Evolutionary conservation across 2,113 vertebrate genomes (phyloP).

Genomic region (Pycnonotus jocosus): DNA sequence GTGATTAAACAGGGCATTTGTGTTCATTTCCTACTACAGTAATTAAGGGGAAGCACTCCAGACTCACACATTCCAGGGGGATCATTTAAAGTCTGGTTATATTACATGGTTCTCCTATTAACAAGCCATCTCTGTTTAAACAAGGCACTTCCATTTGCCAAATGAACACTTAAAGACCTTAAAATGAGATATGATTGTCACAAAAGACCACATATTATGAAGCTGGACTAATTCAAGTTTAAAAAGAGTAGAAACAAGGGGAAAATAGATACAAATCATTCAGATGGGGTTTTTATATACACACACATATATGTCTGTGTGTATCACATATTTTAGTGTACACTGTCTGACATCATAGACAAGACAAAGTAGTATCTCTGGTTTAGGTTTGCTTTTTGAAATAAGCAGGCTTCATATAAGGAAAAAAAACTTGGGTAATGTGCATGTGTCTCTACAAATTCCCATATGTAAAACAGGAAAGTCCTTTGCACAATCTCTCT

Average conservation of each 20-base stretch:
- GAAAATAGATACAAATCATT: background rate
- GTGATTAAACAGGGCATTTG: conserved; percentile 43
- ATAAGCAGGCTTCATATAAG: background rate
- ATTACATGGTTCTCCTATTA: conserved; percentile 41
- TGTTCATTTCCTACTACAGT: conserved; percentile 43
- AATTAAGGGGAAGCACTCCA: conserved; percentile 47
- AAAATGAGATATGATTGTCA: conserved; percentile 1
- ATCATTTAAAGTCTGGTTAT: conserved; percentile 49
- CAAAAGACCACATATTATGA: conserved; percentile 4
- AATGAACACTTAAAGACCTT: conserved; percentile 20
- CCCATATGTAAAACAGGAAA: background rate
- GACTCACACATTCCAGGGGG: conserved; percentile 21
- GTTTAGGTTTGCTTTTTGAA: background rate
- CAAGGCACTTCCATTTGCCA: conserved; percentile 9
- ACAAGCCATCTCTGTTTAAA: conserved; percentile 31
- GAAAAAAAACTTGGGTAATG: background rate
- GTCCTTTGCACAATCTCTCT: background rate
- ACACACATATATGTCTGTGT: background rate
- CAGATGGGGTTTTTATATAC: background rate
- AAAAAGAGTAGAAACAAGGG: background rate
- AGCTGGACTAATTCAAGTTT: background rate
- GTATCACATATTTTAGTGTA: background rate
- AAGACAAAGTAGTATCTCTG: background rate
- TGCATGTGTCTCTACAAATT: background rate
- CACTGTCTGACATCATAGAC: background rate